Conservation (phyloP, 2,113 vertebrate genomes). For the Oceanites oceanicus region DNA sequence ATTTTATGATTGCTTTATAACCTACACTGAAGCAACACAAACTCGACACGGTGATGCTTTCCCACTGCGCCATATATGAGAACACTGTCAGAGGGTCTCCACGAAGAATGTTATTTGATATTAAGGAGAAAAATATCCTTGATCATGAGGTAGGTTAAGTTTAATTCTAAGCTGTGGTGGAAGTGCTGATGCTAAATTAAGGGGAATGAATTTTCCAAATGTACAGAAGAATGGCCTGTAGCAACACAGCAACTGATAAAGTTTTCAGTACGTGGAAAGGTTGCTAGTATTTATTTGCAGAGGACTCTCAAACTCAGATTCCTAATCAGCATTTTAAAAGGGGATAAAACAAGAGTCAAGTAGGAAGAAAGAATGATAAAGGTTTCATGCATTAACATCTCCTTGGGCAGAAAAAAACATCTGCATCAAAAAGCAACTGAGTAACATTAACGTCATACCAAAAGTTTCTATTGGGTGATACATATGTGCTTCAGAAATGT, state of each 20-base stretch:
- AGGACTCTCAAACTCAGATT: background rate
- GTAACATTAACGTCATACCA: background rate
- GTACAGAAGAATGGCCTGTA: background rate
- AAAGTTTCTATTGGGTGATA: background rate
- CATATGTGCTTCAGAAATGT: background rate
- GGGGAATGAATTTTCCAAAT: background rate
- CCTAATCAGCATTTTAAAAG: background rate
- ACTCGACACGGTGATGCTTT: background rate
- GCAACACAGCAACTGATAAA: background rate
- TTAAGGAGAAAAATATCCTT: background rate
- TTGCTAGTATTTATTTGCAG: background rate
- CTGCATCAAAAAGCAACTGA: background rate
- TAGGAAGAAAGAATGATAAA: background rate
- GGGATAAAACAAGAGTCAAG: background rate
- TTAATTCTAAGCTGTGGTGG: background rate
- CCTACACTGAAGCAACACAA: background rate
- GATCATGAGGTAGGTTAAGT: background rate
- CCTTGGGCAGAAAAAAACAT: background rate
- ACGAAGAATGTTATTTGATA: background rate
- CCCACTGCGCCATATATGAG: accelerated
- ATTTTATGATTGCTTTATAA: background rate
- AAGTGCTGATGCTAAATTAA: background rate
- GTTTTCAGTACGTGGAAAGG: background rate
- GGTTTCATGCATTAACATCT: background rate
- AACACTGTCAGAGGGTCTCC: background rate